These are phyloP conservation scores for Callosobruchus maculatus DNA, from an alignment of 2,888 invertebrate genomes.

Conservation along the genomic window DNA sequence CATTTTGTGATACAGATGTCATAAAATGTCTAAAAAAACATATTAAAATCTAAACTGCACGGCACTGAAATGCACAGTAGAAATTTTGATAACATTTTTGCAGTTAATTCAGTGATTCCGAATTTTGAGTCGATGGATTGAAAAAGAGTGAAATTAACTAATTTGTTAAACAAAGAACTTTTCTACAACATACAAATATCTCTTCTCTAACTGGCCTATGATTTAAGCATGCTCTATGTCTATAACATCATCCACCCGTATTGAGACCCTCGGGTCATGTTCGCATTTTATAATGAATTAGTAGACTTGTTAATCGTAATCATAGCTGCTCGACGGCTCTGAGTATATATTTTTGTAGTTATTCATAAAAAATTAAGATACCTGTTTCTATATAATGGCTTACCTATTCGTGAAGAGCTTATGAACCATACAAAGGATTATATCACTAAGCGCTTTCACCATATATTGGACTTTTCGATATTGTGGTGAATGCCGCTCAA, in stretches of 20 bases:
- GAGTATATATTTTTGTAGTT: not conserved
- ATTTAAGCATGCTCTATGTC: not conserved
- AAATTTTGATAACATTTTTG: too few species aligned
- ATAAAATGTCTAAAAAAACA: too few species aligned
- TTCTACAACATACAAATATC: not conserved
- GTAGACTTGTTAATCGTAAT: not conserved
- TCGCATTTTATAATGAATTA: not conserved
- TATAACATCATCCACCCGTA: not conserved
- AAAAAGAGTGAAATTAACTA: too few species aligned
- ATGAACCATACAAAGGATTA: not conserved
- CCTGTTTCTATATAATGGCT: not conserved
- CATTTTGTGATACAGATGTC: too few species aligned
- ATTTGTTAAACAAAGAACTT: too few species aligned
- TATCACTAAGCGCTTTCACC: not conserved
- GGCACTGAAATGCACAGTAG: too few species aligned
- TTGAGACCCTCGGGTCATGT: not conserved
- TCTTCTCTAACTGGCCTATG: not conserved
- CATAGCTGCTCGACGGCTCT: not conserved
- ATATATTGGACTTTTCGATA: not conserved
- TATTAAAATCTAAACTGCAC: too few species aligned
- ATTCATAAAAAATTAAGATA: not conserved
- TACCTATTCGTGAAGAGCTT: not conserved
- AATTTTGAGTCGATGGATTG: too few species aligned
- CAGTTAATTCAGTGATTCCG: too few species aligned
- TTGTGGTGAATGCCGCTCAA: not conserved